Evolutionary conservation across 1,140 invertebrate genomes (phyloP).

Genomic region (Drosophila tsacasi): DNA sequence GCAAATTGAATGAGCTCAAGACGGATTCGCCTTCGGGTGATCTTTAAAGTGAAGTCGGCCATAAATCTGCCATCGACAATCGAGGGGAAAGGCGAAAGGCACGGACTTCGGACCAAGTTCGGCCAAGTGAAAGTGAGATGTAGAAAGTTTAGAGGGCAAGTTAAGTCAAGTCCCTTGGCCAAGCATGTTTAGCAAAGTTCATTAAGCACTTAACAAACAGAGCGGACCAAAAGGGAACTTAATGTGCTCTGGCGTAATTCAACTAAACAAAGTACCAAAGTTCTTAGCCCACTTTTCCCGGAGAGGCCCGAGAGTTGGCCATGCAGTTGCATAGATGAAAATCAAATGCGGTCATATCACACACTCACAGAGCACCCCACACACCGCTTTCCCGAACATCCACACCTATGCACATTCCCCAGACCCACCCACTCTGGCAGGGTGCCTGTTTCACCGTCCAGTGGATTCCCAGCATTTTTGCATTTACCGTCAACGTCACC

Average conservation of each 20-base stretch:
- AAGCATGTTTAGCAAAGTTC: slow-evolving; percentile 58
- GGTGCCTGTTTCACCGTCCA: slow-evolving; percentile 33
- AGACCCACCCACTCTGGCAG: slow-evolving; percentile 15
- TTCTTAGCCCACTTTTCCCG: slow-evolving; percentile 39
- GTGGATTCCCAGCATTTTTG: slow-evolving; percentile 42
- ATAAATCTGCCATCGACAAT: slow-evolving; percentile 28
- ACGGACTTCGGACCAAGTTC: slow-evolving; percentile 30
- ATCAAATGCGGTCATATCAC: slow-evolving; percentile 54
- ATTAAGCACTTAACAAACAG: slow-evolving; percentile 64
- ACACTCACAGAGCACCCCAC: not conserved
- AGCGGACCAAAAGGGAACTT: slow-evolving; percentile 44
- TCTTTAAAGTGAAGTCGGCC: slow-evolving; percentile 6
- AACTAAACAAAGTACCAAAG: slow-evolving; percentile 63
- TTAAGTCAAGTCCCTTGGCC: slow-evolving; percentile 44
- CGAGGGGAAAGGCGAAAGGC: not conserved
- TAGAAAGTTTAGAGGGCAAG: slow-evolving; percentile 52
- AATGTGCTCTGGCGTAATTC: slow-evolving; percentile 59
- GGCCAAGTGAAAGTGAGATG: slow-evolving; percentile 56
- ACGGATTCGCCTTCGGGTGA: slow-evolving; percentile 1
- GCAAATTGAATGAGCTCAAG: slow-evolving; percentile 32
- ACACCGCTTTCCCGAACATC: not conserved
- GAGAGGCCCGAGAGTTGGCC: slow-evolving; percentile 16
- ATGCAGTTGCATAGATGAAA: slow-evolving; percentile 42
- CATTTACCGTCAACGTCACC: slow-evolving; percentile 55
- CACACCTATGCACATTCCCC: slow-evolving; percentile 14